Evolutionary conservation across 1,140 invertebrate genomes (phyloP).

Genomic region (Ceratoteleas bidentatus): DNA sequence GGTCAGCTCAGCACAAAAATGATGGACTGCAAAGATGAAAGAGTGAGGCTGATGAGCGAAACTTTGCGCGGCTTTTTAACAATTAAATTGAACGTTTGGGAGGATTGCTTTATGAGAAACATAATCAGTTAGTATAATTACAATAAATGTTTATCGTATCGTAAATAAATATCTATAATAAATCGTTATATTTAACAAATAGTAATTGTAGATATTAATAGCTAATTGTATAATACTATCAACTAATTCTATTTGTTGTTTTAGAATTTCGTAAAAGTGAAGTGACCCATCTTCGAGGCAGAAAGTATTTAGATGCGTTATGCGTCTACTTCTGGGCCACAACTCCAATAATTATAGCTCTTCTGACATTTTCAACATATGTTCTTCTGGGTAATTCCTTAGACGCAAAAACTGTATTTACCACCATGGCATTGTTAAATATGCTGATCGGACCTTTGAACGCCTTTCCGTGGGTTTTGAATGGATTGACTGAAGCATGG

Average conservation of each 20-base stretch:
- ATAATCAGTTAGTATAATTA: slow-evolving; percentile 78
- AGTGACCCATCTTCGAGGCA: slow-evolving; percentile 88
- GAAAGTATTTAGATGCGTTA: slow-evolving; percentile 98
- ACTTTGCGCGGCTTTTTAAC: slow-evolving; percentile 92
- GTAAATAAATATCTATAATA: too few relatives aligned
- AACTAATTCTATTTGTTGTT: too few relatives aligned
- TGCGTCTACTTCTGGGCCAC: slow-evolving; percentile 99
- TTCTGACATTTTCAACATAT: slow-evolving; percentile 95
- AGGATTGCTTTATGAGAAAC: slow-evolving; percentile 89
- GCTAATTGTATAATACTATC: too few relatives aligned
- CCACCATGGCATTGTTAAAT: slow-evolving; percentile 95
- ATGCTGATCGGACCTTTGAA: slow-evolving; percentile 98
- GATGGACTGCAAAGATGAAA: slow-evolving; percentile 95
- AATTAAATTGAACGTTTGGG: slow-evolving; percentile 97
- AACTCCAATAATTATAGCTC: slow-evolving; percentile 96
- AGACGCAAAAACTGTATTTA: slow-evolving; percentile 95
- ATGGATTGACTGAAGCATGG: slow-evolving; percentile 97
- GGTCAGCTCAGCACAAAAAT: slow-evolving; percentile 91
- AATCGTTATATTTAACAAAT: too few relatives aligned
- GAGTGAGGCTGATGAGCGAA: slow-evolving; percentile 95
- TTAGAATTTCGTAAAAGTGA: slow-evolving; percentile 86
- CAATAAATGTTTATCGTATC: too few relatives aligned
- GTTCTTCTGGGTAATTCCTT: slow-evolving; percentile 91
- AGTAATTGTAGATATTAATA: too few relatives aligned
- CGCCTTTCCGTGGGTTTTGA: slow-evolving; percentile 99